A percentile compares a stretch with the other conserved stretches of the same genome.
phyloP scores from a whole-genome alignment of 2,113 vertebrate species.

The Octodon degus region DNA sequence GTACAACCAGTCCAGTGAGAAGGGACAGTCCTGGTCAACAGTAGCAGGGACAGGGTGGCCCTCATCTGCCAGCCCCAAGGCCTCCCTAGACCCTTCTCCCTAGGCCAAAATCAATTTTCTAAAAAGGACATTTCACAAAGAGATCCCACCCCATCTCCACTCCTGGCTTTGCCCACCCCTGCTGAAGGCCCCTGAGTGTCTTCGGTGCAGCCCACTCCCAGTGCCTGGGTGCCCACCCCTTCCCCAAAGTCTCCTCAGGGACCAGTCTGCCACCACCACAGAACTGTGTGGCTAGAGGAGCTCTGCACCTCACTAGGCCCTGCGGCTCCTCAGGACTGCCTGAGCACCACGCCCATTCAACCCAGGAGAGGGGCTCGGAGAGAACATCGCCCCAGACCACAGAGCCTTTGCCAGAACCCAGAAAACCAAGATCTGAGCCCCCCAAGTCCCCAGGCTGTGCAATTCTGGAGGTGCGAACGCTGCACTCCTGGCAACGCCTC shows the following conservation, averaged over 20 bases:
- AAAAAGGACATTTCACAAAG: neutral
- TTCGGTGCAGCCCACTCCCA: neutral
- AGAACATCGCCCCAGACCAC: neutral
- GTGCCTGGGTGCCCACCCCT: neutral
- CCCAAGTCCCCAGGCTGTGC: neutral
- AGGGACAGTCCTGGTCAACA: neutral
- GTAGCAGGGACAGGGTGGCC: conserved; percentile 66
- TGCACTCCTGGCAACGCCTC: neutral
- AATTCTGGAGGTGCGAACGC: neutral
- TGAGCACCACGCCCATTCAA: neutral
- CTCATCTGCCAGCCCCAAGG: neutral
- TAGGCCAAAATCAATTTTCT: neutral
- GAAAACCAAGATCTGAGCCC: neutral
- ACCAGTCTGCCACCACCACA: neutral
- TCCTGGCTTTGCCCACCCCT: neutral
- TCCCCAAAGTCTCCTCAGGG: neutral
- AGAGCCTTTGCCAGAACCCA: neutral
- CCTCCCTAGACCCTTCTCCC: neutral
- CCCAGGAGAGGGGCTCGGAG: neutral
- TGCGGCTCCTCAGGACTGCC: neutral
- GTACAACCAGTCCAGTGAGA: neutral
- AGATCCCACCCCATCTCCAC: neutral
- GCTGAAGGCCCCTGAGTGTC: no score
- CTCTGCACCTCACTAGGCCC: neutral
- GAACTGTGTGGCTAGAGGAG: neutral